Percentiles rank a stretch among this genome's conserved stretches.
Evolutionary conservation across 2,797 vertebrate species (phyloP).

Genomic region (Periophthalmus magnuspinnatus): DNA sequence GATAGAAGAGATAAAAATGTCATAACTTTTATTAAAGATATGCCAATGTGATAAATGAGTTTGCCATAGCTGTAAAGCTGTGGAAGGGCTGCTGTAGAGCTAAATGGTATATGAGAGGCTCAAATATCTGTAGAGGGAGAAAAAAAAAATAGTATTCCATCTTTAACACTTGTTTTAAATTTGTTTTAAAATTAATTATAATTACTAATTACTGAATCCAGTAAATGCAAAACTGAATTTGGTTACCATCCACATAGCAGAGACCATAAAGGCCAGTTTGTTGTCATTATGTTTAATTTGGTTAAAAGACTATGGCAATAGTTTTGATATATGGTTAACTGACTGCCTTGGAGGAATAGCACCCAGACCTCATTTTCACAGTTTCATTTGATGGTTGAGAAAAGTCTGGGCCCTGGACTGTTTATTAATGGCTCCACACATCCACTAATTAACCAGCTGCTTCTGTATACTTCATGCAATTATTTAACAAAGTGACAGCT

Average conservation of each 20-base stretch:
- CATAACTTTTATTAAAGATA: slow-evolving; percentile 4
- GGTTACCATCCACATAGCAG: neutral
- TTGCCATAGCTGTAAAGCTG: neutral
- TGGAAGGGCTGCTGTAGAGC: neutral
- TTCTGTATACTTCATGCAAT: slow-evolving; percentile 5
- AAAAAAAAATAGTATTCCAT: too few relatives aligned
- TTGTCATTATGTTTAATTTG: neutral
- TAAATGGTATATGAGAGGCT: neutral
- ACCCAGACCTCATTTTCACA: too few relatives aligned
- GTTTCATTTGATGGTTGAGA: neutral
- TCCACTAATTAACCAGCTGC: slow-evolving; percentile 8
- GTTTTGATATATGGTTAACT: too few relatives aligned
- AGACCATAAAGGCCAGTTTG: slow-evolving; percentile 7
- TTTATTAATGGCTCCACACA: neutral
- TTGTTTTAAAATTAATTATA: too few relatives aligned
- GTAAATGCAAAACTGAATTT: neutral
- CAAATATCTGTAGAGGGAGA: neutral
- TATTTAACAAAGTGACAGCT: slow-evolving; percentile 1
- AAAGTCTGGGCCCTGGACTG: neutral
- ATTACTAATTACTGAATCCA: too few relatives aligned
- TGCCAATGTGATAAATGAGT: slow-evolving; percentile 2
- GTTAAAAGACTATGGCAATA: neutral
- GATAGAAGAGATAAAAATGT: slow-evolving; percentile 23
- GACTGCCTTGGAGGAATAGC: too few relatives aligned
- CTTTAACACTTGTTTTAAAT: too few relatives aligned